phyloP scores from a whole-genome alignment of 1,140 invertebrate species.

The Drosophila bocqueti region DNA sequence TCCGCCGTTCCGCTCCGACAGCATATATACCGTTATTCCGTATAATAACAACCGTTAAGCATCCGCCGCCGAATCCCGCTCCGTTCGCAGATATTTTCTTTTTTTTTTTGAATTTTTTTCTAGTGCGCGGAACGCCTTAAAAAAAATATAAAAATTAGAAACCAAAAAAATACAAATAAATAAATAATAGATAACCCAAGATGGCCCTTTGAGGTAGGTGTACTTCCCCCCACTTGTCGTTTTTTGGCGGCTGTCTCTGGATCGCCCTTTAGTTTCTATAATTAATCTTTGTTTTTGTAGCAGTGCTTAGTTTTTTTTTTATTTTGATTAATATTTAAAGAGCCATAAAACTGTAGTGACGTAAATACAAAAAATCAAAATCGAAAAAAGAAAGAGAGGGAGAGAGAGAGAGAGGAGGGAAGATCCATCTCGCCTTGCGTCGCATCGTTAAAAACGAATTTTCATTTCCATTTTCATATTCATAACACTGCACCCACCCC shows the following conservation, averaged over 20 bases:
- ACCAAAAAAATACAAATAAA: slow-evolving; percentile 12
- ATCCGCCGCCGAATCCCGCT: slow-evolving; percentile 17
- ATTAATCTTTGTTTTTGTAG: slow-evolving; percentile 26
- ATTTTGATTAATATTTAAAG: slow-evolving; percentile 72
- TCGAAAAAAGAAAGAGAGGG: not conserved
- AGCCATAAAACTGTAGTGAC: slow-evolving; percentile 74
- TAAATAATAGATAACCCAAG: not conserved
- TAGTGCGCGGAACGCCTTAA: slow-evolving; percentile 27
- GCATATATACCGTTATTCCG: slow-evolving; percentile 19
- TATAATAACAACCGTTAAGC: slow-evolving; percentile 8
- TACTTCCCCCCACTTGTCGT: not conserved
- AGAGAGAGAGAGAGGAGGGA: no score
- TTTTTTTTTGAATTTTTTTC: slow-evolving; percentile 47
- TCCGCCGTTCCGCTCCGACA: slow-evolving; percentile 2
- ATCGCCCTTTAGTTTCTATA: slow-evolving; percentile 16
- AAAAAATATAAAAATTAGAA: slow-evolving; percentile 23
- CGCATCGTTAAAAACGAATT: slow-evolving; percentile 74
- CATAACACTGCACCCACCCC: slow-evolving; percentile 61
- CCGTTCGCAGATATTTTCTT: slow-evolving; percentile 5
- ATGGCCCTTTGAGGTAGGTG: slow-evolving; percentile 50
- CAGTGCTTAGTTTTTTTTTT: slow-evolving; percentile 34
- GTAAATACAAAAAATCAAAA: slow-evolving; percentile 60
- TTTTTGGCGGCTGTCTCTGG: slow-evolving; percentile 21
- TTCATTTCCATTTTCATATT: slow-evolving; percentile 79
- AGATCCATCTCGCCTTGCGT: slow-evolving; percentile 38